A percentile compares a stretch with the other conserved stretches of the same genome.
These are phyloP conservation scores for Simalia tracyae DNA, from an alignment of 2,797 vertebrate genomes.

Conservation along the genomic window DNA sequence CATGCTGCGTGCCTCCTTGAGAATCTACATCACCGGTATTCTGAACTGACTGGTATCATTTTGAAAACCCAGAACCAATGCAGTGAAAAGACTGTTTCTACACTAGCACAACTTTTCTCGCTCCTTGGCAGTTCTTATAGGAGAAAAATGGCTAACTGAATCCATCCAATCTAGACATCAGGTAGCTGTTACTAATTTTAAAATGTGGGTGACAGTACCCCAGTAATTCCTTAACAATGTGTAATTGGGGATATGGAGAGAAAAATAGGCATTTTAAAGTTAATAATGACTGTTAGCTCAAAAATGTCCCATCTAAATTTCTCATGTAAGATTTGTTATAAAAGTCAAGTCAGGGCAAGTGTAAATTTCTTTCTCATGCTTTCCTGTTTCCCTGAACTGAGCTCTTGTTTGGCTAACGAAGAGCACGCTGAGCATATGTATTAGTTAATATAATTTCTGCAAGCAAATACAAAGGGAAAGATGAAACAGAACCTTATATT, in stretches of 20 bases:
- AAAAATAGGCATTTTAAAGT: background rate
- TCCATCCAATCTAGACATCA: background rate
- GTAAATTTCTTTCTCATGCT: background rate
- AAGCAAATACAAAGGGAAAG: background rate
- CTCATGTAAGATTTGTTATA: conserved; percentile 4
- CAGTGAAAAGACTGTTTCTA: background rate
- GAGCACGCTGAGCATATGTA: background rate
- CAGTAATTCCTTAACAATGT: conserved; percentile 5
- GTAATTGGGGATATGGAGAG: conserved; percentile 34
- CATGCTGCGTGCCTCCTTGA: background rate
- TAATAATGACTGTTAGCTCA: background rate
- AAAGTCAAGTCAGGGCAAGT: background rate
- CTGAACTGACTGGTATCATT: background rate
- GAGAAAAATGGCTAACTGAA: background rate
- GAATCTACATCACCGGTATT: background rate
- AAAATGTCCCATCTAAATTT: background rate
- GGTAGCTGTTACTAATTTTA: background rate
- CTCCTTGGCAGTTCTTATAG: background rate
- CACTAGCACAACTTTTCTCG: background rate
- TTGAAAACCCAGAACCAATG: background rate
- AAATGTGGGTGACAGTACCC: background rate
- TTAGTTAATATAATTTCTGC: background rate
- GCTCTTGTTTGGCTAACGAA: background rate
- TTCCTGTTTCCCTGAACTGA: background rate
- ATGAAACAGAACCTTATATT: background rate